phyloP scores from a whole-genome alignment of 2,797 vertebrate species.

The Ptychadena robeensis region DNA sequence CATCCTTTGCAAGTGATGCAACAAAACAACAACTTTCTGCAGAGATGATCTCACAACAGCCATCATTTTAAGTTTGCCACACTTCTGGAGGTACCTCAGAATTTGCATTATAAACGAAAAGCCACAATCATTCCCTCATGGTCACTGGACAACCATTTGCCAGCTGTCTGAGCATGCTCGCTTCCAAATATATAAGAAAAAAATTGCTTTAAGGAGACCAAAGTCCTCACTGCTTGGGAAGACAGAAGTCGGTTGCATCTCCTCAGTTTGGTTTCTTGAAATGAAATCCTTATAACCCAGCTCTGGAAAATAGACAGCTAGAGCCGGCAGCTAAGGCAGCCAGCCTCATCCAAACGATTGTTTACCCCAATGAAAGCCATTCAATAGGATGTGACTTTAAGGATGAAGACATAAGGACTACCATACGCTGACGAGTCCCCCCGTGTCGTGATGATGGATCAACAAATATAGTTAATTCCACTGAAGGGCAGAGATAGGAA shows the following conservation, averaged over 20 bases:
- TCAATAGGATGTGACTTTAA: slow-evolving; percentile 69
- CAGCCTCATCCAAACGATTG: slow-evolving; percentile 68
- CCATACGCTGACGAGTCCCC: slow-evolving; percentile 69
- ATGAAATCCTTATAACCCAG: slow-evolving; percentile 43
- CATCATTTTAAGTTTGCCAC: slow-evolving; percentile 99
- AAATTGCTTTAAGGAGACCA: slow-evolving; percentile 44
- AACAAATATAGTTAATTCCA: slow-evolving; percentile 63
- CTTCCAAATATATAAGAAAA: slow-evolving; percentile 73
- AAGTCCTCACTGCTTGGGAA: slow-evolving; percentile 64
- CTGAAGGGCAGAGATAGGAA: slow-evolving; percentile 60
- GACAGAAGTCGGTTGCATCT: slow-evolving; percentile 69
- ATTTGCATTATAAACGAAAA: slow-evolving; percentile 87
- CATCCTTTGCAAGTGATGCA: slow-evolving; percentile 99
- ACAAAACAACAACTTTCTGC: slow-evolving; percentile 99
- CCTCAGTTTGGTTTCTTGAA: slow-evolving; percentile 74
- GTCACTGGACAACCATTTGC: slow-evolving; percentile 81
- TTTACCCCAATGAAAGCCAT: slow-evolving; percentile 64
- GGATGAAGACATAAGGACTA: slow-evolving; percentile 73
- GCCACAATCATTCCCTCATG: slow-evolving; percentile 76
- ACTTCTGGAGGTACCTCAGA: slow-evolving; percentile 86
- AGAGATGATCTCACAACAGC: slow-evolving; percentile 98
- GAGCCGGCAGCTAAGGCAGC: slow-evolving; percentile 68
- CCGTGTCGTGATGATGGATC: slow-evolving; percentile 67
- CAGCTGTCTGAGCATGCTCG: slow-evolving; percentile 87
- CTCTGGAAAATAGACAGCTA: slow-evolving; percentile 58